These are phyloP conservation scores for Mormyrops boulengeri DNA, from an alignment of 2,797 vertebrate species.

Conservation along the genomic window DNA sequence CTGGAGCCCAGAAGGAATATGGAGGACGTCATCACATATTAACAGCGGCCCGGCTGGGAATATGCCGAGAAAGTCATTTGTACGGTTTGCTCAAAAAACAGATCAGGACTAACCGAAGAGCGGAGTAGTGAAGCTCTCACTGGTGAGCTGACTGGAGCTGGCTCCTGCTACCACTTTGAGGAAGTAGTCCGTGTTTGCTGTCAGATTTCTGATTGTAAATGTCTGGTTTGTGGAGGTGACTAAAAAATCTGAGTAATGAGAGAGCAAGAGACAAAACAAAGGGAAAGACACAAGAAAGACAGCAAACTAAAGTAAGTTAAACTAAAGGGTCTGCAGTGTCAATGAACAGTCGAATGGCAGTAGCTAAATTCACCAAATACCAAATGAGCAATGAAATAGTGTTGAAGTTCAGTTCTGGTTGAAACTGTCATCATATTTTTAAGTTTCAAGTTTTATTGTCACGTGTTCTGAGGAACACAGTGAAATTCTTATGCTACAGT, in stretches of 20 bases:
- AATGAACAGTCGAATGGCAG: background rate
- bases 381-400: background rate
- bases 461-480: background rate
- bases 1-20: background rate
- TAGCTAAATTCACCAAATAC: background rate
- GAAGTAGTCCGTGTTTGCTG: constrained; percentile 38
- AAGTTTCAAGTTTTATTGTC: background rate
- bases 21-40: background rate
- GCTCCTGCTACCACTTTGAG: constrained; percentile 43
- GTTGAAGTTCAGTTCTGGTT: background rate
- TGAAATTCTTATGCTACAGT: background rate
- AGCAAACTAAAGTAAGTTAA: background rate
- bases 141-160: background rate
- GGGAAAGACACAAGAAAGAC: background rate
- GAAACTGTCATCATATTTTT: background rate
- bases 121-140: constrained; percentile 31
- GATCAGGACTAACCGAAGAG: constrained; percentile 35
- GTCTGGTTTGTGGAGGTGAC: constrained; percentile 40
- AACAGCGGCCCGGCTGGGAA: background rate
- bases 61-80: background rate
- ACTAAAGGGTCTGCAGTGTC: background rate
- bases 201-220: constrained; percentile 44
- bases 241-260: constrained; percentile 28
- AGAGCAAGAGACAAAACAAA: background rate
- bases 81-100: background rate